These are phyloP conservation scores for Leucopternis melanops DNA, from an alignment of 2,113 vertebrate species.

Conservation along the genomic window DNA sequence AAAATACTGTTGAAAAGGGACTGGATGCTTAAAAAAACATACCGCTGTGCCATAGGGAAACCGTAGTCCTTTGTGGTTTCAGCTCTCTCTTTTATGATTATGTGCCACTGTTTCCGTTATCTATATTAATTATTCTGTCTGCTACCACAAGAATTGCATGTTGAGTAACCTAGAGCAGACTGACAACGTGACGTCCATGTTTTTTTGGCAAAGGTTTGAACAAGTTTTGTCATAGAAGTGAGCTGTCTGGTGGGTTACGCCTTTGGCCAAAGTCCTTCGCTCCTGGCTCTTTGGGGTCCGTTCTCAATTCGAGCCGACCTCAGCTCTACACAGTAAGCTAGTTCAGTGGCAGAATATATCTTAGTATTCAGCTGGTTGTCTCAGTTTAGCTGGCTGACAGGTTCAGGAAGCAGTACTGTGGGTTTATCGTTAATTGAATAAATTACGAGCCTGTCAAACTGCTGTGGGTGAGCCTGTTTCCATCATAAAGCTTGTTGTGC, in stretches of 20 bases:
- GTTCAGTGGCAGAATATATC: neutral
- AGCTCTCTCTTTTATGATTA: neutral
- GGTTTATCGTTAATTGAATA: slow-evolving; percentile 1
- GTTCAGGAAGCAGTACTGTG: neutral
- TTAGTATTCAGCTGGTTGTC: neutral
- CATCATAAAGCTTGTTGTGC: neutral
- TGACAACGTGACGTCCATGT: neutral
- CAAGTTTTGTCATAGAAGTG: neutral
- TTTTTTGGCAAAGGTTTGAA: neutral
- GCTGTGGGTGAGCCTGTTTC: neutral
- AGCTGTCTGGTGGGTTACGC: neutral
- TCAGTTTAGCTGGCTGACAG: slow-evolving; percentile 2
- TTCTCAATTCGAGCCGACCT: neutral
- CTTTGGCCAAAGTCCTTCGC: neutral
- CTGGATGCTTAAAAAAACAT: neutral
- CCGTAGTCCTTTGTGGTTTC: neutral
- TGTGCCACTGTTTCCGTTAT: neutral
- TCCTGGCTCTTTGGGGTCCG: neutral
- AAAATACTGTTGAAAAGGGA: slow-evolving; percentile 1
- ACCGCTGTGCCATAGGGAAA: neutral
- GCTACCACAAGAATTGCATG: neutral
- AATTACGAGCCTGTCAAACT: slow-evolving; percentile 3
- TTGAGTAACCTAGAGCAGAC: neutral
- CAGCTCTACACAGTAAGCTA: neutral
- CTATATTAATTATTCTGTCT: slow-evolving; percentile 29